These are phyloP conservation scores for Kradibia gibbosae DNA, from an alignment of 1,140 invertebrate genomes.

Conservation along the genomic window DNA sequence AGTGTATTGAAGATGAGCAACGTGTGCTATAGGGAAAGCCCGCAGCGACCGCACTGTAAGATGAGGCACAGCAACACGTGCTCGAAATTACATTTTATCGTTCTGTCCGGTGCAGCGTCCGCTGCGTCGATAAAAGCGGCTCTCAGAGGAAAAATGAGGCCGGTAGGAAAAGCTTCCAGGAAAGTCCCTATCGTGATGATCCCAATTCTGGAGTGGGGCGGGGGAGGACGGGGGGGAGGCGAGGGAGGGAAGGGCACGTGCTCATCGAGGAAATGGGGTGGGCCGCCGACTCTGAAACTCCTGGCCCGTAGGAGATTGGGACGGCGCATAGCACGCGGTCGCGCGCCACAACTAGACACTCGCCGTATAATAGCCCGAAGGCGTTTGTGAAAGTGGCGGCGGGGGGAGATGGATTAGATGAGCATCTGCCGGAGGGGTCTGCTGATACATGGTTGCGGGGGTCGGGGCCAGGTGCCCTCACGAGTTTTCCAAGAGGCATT, in stretches of 20 bases:
- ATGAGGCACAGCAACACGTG: slow-evolving; percentile 19
- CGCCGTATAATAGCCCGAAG: slow-evolving; percentile 10
- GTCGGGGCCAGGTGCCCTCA: slow-evolving; percentile 61
- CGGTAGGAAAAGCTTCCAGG: background rate
- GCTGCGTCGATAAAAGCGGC: slow-evolving; percentile 7
- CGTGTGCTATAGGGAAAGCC: background rate
- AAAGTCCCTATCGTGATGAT: background rate
- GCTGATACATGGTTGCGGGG: slow-evolving; percentile 57
- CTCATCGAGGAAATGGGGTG: slow-evolving; percentile 25
- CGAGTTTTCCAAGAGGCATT: slow-evolving; percentile 56
- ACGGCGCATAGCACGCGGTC: background rate
- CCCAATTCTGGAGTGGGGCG: slow-evolving; percentile 3
- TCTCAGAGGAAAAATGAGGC: background rate
- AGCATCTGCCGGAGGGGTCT: slow-evolving; percentile 55
- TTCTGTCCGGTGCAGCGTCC: background rate
- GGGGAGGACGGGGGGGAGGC: background rate
- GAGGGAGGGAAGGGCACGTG: slow-evolving; percentile 25
- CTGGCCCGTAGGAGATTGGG: background rate
- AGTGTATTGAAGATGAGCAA: background rate
- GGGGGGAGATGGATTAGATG: background rate
- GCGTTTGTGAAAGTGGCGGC: background rate
- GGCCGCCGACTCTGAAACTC: background rate
- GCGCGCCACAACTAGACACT: background rate
- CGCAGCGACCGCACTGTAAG: background rate
- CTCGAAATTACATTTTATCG: slow-evolving; percentile 34